Percentiles rank a stretch among this genome's conserved stretches.
Conservation (phyloP, 2,113 vertebrate species). For the Atractosteus spatula region DNA sequence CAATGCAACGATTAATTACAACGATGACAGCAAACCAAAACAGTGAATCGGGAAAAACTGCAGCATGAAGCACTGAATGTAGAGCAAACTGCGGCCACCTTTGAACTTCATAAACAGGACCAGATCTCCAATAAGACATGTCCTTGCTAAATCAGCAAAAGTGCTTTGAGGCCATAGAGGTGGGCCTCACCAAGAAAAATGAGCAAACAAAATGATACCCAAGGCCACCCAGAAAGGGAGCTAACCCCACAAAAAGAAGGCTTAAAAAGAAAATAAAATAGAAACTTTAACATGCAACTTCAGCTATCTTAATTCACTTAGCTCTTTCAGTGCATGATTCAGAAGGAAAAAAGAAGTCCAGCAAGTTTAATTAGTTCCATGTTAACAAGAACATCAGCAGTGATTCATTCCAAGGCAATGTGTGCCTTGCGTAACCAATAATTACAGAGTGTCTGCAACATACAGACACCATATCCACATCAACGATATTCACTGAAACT, state of each 20-base stretch:
- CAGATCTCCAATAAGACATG: too few species aligned
- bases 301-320: too few species aligned
- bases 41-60: too few species aligned
- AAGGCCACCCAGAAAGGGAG: conserved; percentile 5
- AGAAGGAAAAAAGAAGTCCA: too few species aligned
- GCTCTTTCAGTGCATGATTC: too few species aligned
- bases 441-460: neutral
- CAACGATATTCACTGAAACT: neutral
- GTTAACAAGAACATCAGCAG: neutral
- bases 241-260: conserved; percentile 2
- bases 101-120: too few species aligned
- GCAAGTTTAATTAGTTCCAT: neutral
- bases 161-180: neutral
- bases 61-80: too few species aligned
- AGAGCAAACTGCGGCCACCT: too few species aligned
- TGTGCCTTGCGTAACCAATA: neutral
- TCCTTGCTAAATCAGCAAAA: neutral
- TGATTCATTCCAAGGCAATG: neutral
- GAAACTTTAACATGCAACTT: neutral
- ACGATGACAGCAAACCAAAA: too few species aligned
- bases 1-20: too few species aligned
- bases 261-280: too few species aligned
- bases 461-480: neutral
- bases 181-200: neutral
- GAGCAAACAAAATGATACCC: neutral